Percentiles rank a stretch among this genome's conserved stretches.
phyloP scores from a whole-genome alignment of 2,888 invertebrate genomes.

The Athalia circularis region DNA sequence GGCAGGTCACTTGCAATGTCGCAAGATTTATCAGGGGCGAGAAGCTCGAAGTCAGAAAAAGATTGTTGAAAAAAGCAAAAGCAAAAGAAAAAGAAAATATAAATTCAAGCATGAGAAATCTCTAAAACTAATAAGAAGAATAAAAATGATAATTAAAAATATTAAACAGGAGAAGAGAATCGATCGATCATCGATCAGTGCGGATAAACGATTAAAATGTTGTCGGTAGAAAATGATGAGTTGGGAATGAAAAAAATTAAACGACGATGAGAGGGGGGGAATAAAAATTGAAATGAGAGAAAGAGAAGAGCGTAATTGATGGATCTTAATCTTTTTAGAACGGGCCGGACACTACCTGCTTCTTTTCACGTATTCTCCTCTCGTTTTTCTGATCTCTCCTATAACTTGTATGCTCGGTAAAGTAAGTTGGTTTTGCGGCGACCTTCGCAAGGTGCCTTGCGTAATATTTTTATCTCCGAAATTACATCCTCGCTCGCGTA shows the following conservation, averaged over 20 bases:
- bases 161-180: no score
- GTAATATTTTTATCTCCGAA: slow-evolving; percentile 69
- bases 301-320: neutral
- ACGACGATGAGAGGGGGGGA: no score
- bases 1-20: slow-evolving; percentile 66
- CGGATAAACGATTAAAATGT: no score
- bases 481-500: slow-evolving; percentile 33
- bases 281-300: no score
- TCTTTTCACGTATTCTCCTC: slow-evolving; percentile 32
- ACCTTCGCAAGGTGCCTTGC: slow-evolving; percentile 69
- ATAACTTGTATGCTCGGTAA: slow-evolving; percentile 39
- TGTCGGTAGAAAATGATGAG: no score
- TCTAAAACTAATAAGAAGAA: no score
- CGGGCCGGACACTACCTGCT: neutral
- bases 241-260: no score
- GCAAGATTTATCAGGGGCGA: slow-evolving; percentile 33
- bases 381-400: slow-evolving; percentile 49
- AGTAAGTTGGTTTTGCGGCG: slow-evolving; percentile 51
- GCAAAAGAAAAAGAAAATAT: slow-evolving; percentile 18
- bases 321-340: neutral
- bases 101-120: neutral
- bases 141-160: no score
- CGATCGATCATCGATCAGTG: no score
- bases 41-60: neutral
- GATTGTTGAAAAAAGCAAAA: slow-evolving; percentile 34